phyloP scores from a whole-genome alignment of 2,888 invertebrate species.

The Monochamus alternatus region DNA sequence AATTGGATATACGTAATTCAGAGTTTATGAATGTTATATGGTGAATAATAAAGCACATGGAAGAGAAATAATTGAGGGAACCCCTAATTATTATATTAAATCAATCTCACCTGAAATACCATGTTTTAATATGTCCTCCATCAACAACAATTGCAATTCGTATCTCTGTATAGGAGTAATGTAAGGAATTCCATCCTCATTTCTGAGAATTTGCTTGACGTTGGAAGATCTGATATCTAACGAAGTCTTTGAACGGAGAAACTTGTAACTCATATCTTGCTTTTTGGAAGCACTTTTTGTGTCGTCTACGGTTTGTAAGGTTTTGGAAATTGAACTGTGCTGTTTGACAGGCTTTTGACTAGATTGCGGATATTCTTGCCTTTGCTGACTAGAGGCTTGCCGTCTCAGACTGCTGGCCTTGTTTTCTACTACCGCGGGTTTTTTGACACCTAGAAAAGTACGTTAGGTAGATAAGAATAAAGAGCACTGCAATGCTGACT shows the following conservation, averaged over 20 bases:
- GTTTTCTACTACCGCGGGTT: conserved; percentile 54
- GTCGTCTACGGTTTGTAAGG: conserved; percentile 37
- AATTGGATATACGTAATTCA: too few relatives aligned
- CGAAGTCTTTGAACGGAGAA: conserved; percentile 69
- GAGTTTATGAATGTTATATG: too few relatives aligned
- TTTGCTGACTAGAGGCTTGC: conserved; percentile 54
- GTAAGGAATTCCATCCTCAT: conserved; percentile 70
- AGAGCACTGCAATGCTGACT: conserved; percentile 1
- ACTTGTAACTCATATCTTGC: conserved; percentile 58
- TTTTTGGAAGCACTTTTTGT: conserved; percentile 40
- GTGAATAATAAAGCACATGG: too few relatives aligned
- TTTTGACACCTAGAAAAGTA: conserved; percentile 36
- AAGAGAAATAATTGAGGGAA: neutral
- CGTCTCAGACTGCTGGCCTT: conserved; percentile 58
- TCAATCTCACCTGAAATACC: conserved; percentile 64
- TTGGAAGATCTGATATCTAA: conserved; percentile 63
- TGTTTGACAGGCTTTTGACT: conserved; percentile 39
- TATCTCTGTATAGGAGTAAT: conserved; percentile 82
- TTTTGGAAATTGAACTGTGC: conserved; percentile 27
- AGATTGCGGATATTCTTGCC: conserved; percentile 45
- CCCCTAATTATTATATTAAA: too few relatives aligned
- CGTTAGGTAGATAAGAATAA: too few relatives aligned
- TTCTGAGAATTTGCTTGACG: conserved; percentile 67
- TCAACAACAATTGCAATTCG: conserved; percentile 81
- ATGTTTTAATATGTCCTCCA: conserved; percentile 83